Evolutionary conservation across 2,113 vertebrate genomes (phyloP), one percentile per base, ranked within the genome.

Genomic region (Xiphophorus hellerii): DNA sequence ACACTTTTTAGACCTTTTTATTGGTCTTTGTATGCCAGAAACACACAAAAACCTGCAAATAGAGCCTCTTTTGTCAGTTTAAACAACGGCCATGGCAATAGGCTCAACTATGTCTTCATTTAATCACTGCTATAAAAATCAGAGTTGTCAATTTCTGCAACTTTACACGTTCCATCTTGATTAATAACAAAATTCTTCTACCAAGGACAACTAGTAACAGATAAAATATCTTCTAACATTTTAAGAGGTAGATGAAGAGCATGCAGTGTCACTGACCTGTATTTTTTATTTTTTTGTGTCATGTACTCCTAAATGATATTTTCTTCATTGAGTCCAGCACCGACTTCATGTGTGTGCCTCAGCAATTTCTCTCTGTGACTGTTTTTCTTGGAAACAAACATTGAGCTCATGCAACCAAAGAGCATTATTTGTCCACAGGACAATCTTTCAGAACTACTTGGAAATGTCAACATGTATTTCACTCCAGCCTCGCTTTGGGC

Each of bases 331-430:
- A 51, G 48, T 51, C 44, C 44, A 51, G 20, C 44, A 22, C 20
- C 20, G 17, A 20, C 48, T 51, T 51, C 17, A 22, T 25, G 48
- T 51, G 5, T 51, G 48, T 25, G 48, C 20, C 48, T 28, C 12
- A 29, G 22, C 8, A 10, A 62, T 13, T 28, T 62, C 60, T 62
- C 25, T 22, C 20, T 22, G 60, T 62, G 61, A 29, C 5, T 64
- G 22, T 31, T 65, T 48, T 62, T 62, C 74, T 76, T 48, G 35
- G 28, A 62, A 69, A 62, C 28, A 76, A 62, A 30, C 1, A 7
- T 6, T 31, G 13, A 63, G 14, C 42, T 51, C 30, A 29, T 58
- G 13, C 51, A 48, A 63, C 61, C 42, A 51, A 63, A 76, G 4
- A 28, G 30, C 31, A 29, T 37, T 22, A 62, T 27, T 30, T 35